These are phyloP conservation scores for Calameuta idolon DNA, from an alignment of 2,888 invertebrate genomes.

Conservation along the genomic window DNA sequence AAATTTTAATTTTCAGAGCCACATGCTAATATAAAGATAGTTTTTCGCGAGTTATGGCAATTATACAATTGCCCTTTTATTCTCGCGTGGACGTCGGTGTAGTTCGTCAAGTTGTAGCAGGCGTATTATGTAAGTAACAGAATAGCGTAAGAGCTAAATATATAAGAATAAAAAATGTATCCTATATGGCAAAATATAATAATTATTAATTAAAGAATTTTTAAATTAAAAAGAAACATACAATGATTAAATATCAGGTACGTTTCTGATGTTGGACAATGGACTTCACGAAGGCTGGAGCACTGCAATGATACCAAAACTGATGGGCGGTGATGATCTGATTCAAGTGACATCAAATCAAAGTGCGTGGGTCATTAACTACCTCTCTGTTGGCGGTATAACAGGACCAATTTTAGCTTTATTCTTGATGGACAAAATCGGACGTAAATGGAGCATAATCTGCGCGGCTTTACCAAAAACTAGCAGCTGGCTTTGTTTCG, in stretches of 20 bases:
- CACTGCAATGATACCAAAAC: constrained; percentile 59
- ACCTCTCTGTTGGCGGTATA: constrained; percentile 57
- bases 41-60: neutral
- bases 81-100: neutral
- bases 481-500: constrained; percentile 57
- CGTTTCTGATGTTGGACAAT: constrained; percentile 57
- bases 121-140: neutral
- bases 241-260: constrained; percentile 8
- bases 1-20: neutral
- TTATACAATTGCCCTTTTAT: neutral
- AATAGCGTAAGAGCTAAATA: neutral
- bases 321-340: constrained; percentile 48
- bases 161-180: neutral
- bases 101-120: neutral
- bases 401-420: constrained; percentile 58
- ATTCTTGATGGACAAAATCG: constrained; percentile 59
- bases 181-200: neutral
- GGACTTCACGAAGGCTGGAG: constrained; percentile 65
- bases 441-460: constrained; percentile 60
- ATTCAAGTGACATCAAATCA: constrained; percentile 39
- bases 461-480: constrained; percentile 60
- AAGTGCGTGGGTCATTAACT: constrained; percentile 54
- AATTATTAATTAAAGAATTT: neutral
- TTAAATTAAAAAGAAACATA: neutral
- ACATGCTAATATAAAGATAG: neutral